phyloP scores from a whole-genome alignment of 2,113 vertebrate species.

The Ammospiza nelsoni region DNA sequence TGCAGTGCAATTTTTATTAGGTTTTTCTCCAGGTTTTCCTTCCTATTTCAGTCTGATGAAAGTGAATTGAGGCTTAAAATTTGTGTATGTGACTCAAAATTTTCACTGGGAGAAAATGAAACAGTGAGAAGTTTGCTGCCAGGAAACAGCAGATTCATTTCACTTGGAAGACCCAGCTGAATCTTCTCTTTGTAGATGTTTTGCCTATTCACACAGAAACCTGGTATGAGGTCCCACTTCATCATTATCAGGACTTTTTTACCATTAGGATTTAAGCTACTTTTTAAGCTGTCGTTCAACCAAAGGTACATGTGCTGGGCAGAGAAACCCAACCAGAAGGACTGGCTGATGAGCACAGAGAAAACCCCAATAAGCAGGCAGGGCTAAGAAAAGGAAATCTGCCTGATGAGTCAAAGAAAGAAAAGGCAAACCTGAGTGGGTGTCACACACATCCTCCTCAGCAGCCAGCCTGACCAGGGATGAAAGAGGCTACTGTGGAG shows the following conservation, averaged over 20 bases:
- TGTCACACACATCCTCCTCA: not conserved
- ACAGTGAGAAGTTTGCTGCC: not conserved
- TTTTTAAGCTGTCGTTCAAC: not conserved
- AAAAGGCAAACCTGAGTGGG: not conserved
- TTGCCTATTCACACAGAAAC: not conserved
- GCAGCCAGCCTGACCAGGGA: not conserved
- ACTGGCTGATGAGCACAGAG: not conserved
- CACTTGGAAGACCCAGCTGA: not conserved
- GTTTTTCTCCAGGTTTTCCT: not conserved
- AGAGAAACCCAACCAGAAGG: not conserved
- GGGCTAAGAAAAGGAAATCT: not conserved
- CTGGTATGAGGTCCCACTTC: rapidly evolving
- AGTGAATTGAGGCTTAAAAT: not conserved
- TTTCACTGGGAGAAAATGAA: not conserved
- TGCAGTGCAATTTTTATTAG: not conserved
- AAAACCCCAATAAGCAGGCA: rapidly evolving
- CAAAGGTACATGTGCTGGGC: not conserved
- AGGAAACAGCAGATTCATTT: not conserved
- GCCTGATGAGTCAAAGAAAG: not conserved
- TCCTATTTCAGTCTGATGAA: not conserved
- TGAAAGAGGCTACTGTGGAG: not conserved
- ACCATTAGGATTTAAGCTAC: not conserved
- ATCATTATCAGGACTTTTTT: not conserved
- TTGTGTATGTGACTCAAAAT: not conserved
- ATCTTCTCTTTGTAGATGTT: not conserved